These are phyloP conservation scores for Buceros bicornis DNA, from an alignment of 2,797 vertebrate genomes.

Conservation along the genomic window DNA sequence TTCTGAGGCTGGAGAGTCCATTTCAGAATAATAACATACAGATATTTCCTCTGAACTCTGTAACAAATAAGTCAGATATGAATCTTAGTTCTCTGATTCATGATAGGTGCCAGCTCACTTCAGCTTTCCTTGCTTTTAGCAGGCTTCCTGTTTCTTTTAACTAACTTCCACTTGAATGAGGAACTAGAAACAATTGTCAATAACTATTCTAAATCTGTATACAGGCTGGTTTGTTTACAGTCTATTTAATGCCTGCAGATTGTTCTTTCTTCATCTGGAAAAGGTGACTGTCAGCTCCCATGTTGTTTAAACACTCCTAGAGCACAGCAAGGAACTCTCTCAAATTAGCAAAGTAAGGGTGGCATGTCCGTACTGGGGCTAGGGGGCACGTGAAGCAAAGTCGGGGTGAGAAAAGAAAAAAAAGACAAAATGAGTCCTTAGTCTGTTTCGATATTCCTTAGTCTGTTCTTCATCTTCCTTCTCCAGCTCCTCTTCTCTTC, in stretches of 20 bases:
- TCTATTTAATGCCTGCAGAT: neutral
- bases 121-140: slow-evolving; percentile 51
- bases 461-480: neutral
- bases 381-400: neutral
- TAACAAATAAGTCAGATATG: slow-evolving; percentile 48
- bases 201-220: neutral
- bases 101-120: slow-evolving; percentile 34
- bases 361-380: neutral
- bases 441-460: neutral
- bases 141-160: slow-evolving; percentile 64
- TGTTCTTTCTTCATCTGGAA: slow-evolving; percentile 4
- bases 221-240: neutral
- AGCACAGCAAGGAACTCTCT: neutral
- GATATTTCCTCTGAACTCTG: slow-evolving; percentile 24
- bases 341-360: neutral
- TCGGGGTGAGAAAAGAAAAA: no score
- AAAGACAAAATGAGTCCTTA: neutral
- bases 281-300: neutral
- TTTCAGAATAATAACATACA: neutral
- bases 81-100: slow-evolving; percentile 36
- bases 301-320: neutral
- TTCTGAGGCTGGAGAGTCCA: neutral
- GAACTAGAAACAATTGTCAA: slow-evolving; percentile 50
- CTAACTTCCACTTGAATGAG: slow-evolving; percentile 1
- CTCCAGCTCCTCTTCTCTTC: neutral